Evolutionary conservation across 2,888 invertebrate species (phyloP).

Genomic region (Acronicta aceris): DNA sequence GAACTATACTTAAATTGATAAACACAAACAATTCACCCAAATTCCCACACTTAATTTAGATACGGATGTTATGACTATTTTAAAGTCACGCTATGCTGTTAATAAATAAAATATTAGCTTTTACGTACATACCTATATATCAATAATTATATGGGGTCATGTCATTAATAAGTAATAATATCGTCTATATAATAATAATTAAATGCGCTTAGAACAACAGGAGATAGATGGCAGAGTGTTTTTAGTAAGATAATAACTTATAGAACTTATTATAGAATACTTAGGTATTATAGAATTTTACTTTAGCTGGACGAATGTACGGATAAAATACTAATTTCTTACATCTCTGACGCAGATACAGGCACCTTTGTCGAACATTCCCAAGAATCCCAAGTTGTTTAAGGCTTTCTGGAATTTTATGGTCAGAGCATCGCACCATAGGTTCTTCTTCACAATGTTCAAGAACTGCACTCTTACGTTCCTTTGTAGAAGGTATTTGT

Average conservation of each 20-base stretch:
- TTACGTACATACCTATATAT: no score
- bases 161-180: no score
- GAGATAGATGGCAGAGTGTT: no score
- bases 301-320: no score
- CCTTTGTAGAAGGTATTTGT: slow-evolving; percentile 76
- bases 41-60: slow-evolving; percentile 3
- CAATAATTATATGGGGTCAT: no score
- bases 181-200: no score
- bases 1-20: not conserved
- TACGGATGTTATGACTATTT: not conserved
- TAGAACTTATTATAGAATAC: no score
- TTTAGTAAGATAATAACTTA: no score
- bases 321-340: slow-evolving; percentile 52
- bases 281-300: no score
- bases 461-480: slow-evolving; percentile 75
- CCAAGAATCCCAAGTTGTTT: slow-evolving; percentile 68
- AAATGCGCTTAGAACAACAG: no score
- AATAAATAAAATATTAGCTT: no score
- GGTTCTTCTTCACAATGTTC: slow-evolving; percentile 71
- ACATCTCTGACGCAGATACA: slow-evolving; percentile 77
- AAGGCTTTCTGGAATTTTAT: slow-evolving; percentile 75
- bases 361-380: slow-evolving; percentile 59
- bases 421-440: slow-evolving; percentile 76
- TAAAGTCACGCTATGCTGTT: no score
- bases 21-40: slow-evolving; percentile 8